Base-by-base conservation (phyloP, 35 echinoderm and acorn worm genomes). In the Lytechinus variegatus region DNA sequence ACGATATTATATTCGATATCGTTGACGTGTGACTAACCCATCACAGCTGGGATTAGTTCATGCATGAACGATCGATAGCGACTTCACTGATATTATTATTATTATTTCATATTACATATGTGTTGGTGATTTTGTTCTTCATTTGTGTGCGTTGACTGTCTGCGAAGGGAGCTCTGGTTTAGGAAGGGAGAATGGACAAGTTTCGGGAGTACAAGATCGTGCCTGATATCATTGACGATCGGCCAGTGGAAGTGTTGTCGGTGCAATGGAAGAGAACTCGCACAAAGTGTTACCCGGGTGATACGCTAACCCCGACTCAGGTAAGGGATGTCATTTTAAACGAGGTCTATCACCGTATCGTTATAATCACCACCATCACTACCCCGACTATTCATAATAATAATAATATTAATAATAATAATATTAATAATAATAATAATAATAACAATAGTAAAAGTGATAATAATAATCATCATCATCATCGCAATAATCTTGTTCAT, bases 271-370 rank as follows among this genome's bases (percentile, higher is more conserved):
- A 79, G 3, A 93, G 54, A 27, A 52, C 58, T 16, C 19, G 52
- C 5, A 27, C 13, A 12, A 92, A 61, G n/a, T 4, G 57, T 71
- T 56, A 89, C 54, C 56, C 91, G 44, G 95, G 95, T 21, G 91
- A 96, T 86, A 89, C 92, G 52, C 90, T 96, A 1, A 96, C 88
- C 10, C 95, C 95, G 58, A 53, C 95, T 54, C 89, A 96, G 95
- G 95, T 96, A 86, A 92, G 89, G 5, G 52, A 52, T n/a, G n/a
- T 0, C 66, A 79, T 71, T 19, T 21, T 79, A 7, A 24, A 24
- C 14, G 33, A 44, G 33, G 33, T 2, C 33, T 44, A 79, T 79
- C 66, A 9, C 13, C 6, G 0, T 9, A 13, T 58, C 5, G 56
- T 58, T 13, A 0, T 58, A 5, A 58, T 58, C 56, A 58, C 13